phyloP scores from a whole-genome alignment of 2,113 vertebrate species.

The Petrocephalus zakoni region DNA sequence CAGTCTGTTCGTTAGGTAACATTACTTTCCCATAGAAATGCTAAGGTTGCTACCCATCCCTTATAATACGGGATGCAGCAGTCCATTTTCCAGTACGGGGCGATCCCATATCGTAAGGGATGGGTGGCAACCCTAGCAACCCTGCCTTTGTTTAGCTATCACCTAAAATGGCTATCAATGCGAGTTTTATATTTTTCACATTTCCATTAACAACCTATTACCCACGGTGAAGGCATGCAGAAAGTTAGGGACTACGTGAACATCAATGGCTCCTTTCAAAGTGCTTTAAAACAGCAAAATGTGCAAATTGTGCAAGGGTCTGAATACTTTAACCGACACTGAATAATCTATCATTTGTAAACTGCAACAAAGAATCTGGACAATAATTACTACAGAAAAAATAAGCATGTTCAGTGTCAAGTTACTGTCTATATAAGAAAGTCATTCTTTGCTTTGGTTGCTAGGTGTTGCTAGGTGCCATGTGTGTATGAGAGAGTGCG shows the following conservation, averaged over 20 bases:
- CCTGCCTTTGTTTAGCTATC: not conserved
- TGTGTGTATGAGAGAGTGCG: constrained; percentile 7
- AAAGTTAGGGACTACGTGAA: not conserved
- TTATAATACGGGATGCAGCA: not conserved
- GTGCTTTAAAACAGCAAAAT: not conserved
- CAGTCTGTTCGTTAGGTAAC: not conserved
- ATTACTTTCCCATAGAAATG: not conserved
- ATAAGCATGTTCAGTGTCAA: not conserved
- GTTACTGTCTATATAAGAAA: not conserved
- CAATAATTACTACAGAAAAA: constrained; percentile 9
- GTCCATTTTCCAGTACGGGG: not conserved
- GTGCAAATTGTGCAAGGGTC: not conserved
- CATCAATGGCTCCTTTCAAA: not conserved
- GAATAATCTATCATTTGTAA: not conserved
- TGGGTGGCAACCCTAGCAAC: not conserved
- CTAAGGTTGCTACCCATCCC: not conserved
- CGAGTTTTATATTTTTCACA: not conserved
- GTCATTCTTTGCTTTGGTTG: not conserved
- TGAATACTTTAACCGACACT: not conserved
- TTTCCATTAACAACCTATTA: not conserved
- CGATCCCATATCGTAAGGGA: not conserved
- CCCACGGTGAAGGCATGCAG: not conserved
- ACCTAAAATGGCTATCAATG: not conserved
- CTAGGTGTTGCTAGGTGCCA: not conserved
- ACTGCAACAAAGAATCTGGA: not conserved